Evolutionary conservation across 2,888 invertebrate species (phyloP).

Genomic region (Cabera pusaria): DNA sequence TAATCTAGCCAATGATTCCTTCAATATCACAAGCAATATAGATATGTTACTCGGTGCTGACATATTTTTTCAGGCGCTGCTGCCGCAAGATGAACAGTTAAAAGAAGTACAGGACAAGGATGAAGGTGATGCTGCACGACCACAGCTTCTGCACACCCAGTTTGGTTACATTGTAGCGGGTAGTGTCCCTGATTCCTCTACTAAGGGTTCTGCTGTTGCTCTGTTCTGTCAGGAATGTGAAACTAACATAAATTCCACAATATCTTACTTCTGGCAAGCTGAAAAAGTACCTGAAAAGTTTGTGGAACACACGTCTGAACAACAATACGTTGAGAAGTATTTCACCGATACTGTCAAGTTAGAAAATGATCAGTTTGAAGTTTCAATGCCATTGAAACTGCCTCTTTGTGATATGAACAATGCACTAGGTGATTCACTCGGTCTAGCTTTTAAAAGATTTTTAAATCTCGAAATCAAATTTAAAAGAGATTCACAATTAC

Average conservation of each 20-base stretch:
- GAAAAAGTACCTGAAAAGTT: too few relatives aligned
- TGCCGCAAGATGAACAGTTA: background rate
- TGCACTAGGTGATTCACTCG: too few relatives aligned
- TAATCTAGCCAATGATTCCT: constrained; percentile 1
- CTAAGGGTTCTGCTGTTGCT: too few relatives aligned
- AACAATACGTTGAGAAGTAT: too few relatives aligned
- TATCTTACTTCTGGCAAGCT: too few relatives aligned
- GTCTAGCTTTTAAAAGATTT: too few relatives aligned
- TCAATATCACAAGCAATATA: background rate
- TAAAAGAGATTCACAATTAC: background rate
- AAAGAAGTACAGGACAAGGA: background rate
- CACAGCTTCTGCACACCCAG: background rate
- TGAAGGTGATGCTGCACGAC: too few relatives aligned
- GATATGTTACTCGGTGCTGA: background rate
- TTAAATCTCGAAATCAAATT: background rate
- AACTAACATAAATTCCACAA: too few relatives aligned
- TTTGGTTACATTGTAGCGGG: background rate
- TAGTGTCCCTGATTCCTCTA: too few relatives aligned
- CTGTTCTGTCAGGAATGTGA: too few relatives aligned
- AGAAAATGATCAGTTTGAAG: constrained; percentile 4
- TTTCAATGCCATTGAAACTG: too few relatives aligned
- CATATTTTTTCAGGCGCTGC: background rate
- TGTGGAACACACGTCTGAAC: too few relatives aligned
- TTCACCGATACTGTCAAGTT: background rate
- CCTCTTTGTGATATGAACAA: background rate